phyloP scores from a whole-genome alignment of 2,113 vertebrate species.

The Grammomys surdaster region DNA sequence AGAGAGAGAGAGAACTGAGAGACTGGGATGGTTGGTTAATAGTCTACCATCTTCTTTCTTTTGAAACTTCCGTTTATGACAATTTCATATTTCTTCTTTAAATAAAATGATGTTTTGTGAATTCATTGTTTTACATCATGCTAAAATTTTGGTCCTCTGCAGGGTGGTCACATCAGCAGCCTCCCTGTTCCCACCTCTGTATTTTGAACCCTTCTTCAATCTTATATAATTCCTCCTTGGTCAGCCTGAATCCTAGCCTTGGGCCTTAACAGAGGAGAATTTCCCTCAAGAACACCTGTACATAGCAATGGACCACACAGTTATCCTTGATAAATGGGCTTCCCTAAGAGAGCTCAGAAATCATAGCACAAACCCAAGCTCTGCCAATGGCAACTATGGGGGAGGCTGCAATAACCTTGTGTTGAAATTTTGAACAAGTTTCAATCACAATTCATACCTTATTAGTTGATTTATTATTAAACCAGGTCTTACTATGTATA shows the following conservation, averaged over 20 bases:
- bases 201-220: neutral
- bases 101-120: neutral
- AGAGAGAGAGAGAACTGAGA: neutral
- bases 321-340: neutral
- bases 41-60: neutral
- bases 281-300: conserved; percentile 8
- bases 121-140: neutral
- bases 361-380: neutral
- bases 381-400: neutral
- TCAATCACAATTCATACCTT: neutral
- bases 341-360: neutral
- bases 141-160: neutral
- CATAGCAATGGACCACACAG: neutral
- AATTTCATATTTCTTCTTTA: conserved; percentile 29
- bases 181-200: neutral
- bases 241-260: conserved; percentile 32
- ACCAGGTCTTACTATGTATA: neutral
- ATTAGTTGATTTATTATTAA: neutral
- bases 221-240: neutral
- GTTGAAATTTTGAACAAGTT: neutral
- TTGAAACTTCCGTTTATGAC: conserved; percentile 17
- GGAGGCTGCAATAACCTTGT: neutral
- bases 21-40: neutral
- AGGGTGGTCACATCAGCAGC: neutral
- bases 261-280: conserved; percentile 10